phyloP scores from a whole-genome alignment of 2,888 invertebrate species.

The Amphipoea oculea region DNA sequence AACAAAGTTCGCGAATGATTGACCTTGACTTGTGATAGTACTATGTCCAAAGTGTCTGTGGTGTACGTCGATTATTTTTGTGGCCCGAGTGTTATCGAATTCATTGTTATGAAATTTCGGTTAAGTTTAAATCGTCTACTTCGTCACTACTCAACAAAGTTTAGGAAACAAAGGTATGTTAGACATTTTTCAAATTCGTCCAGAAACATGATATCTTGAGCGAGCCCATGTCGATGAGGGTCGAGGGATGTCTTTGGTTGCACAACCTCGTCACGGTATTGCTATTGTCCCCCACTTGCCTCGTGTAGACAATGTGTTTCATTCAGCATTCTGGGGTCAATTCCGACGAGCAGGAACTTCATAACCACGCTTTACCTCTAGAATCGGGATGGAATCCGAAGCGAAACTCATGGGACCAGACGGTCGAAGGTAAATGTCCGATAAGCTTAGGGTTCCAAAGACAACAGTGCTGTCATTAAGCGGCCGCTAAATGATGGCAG shows the following conservation, averaged over 20 bases:
- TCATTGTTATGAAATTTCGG: constrained; percentile 6
- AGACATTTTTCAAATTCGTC: not conserved
- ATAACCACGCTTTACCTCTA: not conserved
- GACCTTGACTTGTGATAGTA: not conserved
- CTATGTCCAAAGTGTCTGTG: constrained; percentile 8
- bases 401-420: not conserved
- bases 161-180: not conserved
- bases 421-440: not conserved
- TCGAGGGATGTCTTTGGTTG: not conserved
- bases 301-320: not conserved
- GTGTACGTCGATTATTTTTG: not conserved
- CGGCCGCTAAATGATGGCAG: not conserved
- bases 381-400: not conserved
- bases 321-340: not conserved
- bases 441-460: not conserved
- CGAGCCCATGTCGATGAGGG: not conserved
- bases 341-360: not conserved
- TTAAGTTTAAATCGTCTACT: constrained; percentile 5
- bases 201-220: not conserved
- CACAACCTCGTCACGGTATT: not conserved
- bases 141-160: not conserved
- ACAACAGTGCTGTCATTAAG: not conserved
- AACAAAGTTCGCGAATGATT: not conserved
- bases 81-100: not conserved
- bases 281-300: not conserved